Percentiles rank a stretch among this genome's conserved stretches.
phyloP scores from a whole-genome alignment of 2,888 invertebrate genomes.

The Diarsia brunnea region DNA sequence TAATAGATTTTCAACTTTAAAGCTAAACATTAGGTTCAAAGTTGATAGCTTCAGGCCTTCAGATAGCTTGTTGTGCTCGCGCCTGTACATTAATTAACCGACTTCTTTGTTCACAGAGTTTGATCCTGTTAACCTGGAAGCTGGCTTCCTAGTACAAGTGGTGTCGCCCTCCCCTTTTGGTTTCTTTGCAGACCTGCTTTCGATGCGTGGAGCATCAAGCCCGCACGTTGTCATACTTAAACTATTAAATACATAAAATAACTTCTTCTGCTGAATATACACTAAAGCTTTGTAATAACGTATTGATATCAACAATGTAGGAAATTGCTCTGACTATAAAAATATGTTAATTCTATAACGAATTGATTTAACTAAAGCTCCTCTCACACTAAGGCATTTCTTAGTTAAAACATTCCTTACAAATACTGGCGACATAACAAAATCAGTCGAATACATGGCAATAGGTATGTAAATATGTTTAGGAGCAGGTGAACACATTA shows the following conservation, averaged over 20 bases:
- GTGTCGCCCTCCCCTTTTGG: background rate
- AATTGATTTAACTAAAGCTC: slow-evolving; percentile 61
- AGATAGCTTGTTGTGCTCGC: no score
- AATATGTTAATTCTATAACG: slow-evolving; percentile 65
- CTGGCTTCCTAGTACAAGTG: background rate
- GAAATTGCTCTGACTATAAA: slow-evolving; percentile 59
- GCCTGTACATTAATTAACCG: no score
- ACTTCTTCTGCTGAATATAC: slow-evolving; percentile 10
- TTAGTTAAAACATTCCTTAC: slow-evolving; percentile 59
- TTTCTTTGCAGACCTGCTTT: background rate
- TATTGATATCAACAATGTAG: slow-evolving; percentile 54
- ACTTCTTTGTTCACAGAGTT: background rate
- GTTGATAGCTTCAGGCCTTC: no score
- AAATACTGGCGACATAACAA: slow-evolving; percentile 57
- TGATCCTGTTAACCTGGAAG: background rate
- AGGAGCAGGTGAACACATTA: background rate
- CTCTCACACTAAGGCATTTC: slow-evolving; percentile 53
- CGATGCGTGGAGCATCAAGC: background rate
- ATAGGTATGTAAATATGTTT: slow-evolving; percentile 22
- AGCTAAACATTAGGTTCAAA: no score
- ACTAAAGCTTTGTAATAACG: slow-evolving; percentile 51
- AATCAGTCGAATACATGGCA: slow-evolving; percentile 58
- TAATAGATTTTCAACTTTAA: no score
- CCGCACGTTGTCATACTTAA: background rate
- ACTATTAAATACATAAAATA: slow-evolving; percentile 13